Conservation (phyloP, 2,888 invertebrate genomes). For the Lapara coniferarum region DNA sequence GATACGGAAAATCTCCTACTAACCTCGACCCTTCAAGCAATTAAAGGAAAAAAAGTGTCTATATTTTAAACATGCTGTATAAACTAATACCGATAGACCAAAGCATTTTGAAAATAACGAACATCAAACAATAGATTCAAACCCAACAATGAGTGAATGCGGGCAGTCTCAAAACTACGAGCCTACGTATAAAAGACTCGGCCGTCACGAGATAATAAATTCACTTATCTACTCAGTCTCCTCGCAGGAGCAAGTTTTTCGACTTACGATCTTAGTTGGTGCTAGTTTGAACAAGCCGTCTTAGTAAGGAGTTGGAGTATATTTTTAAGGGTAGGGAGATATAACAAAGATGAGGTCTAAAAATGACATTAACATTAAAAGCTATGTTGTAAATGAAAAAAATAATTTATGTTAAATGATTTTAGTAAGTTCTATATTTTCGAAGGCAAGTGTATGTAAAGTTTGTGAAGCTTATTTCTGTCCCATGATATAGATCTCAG, state of each 20-base stretch:
- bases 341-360: too few species aligned
- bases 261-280: constrained; percentile 60
- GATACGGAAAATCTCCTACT: too few species aligned
- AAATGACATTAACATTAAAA: not conserved
- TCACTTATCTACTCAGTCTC: constrained; percentile 56
- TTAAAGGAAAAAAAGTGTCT: too few species aligned
- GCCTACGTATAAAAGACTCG: constrained; percentile 25
- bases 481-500: too few species aligned
- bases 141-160: constrained; percentile 12
- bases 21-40: too few species aligned
- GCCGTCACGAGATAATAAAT: constrained; percentile 57
- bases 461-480: too few species aligned
- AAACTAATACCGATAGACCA: not conserved
- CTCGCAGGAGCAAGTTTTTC: constrained; percentile 64
- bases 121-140: not conserved
- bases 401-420: too few species aligned
- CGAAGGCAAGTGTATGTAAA: too few species aligned
- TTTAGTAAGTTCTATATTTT: too few species aligned
- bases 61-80: too few species aligned
- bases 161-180: constrained; percentile 29
- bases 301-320: constrained; percentile 36
- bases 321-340: not conserved
- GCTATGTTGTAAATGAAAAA: not conserved
- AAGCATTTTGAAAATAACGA: not conserved
- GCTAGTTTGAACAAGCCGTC: constrained; percentile 48